Conservation (phyloP, 2,797 vertebrate genomes). For the Strix occidentalis region DNA sequence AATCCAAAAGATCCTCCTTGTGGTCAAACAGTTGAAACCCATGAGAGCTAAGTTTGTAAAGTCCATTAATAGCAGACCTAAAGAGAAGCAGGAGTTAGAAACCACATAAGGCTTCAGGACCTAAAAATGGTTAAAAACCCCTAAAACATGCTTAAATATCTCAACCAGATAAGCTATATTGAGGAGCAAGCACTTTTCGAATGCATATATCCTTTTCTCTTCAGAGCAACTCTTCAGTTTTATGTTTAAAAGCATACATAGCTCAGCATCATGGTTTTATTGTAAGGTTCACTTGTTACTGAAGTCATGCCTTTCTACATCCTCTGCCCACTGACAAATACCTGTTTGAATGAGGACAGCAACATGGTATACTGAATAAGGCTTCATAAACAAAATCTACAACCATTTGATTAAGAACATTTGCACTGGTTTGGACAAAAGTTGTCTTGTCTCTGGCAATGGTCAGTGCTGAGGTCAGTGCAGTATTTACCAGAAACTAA, state of each 20-base stretch:
- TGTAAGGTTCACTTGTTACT: not conserved
- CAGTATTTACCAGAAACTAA: not conserved
- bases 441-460: not conserved
- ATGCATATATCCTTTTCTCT: not conserved
- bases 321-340: not conserved
- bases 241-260: not conserved
- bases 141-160: not conserved
- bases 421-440: not conserved
- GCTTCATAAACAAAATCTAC: not conserved
- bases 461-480: not conserved
- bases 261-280: not conserved
- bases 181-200: not conserved
- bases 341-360: not conserved
- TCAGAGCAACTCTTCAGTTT: not conserved
- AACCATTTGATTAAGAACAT: not conserved
- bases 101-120: not conserved
- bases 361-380: not conserved
- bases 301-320: not conserved
- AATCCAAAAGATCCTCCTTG: not conserved
- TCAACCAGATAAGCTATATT: not conserved
- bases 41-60: not conserved
- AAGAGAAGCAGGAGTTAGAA: not conserved
- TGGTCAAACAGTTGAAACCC: not conserved
- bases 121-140: accelerated
- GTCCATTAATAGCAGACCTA: not conserved